Percentiles rank a stretch among this genome's conserved stretches.
Evolutionary conservation across 2,888 invertebrate genomes (phyloP).

Genomic region (Scelioninae gen. 2): DNA sequence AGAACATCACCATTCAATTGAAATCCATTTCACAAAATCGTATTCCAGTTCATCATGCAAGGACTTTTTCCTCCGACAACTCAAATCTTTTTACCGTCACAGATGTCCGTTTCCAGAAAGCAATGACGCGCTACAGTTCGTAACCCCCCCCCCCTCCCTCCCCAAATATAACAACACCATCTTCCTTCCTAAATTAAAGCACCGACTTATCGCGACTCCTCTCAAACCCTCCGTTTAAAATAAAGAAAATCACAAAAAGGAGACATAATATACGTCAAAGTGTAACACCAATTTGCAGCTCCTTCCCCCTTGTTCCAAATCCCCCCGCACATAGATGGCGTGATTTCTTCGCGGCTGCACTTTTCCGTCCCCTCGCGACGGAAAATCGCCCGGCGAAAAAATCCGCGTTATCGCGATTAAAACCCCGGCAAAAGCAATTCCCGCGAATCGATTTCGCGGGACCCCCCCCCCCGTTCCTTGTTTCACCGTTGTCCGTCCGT

Average conservation of each 20-base stretch:
- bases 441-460: slow-evolving; percentile 62
- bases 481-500: slow-evolving; percentile 57
- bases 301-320: slow-evolving; percentile 12
- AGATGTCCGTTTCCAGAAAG: too few species aligned
- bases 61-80: too few species aligned
- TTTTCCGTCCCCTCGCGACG: background rate
- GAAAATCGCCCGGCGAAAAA: slow-evolving; percentile 18
- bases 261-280: slow-evolving; percentile 23
- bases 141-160: too few species aligned
- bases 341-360: slow-evolving; percentile 15
- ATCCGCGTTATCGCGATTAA: slow-evolving; percentile 31
- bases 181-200: too few species aligned
- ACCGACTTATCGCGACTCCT: too few species aligned
- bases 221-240: slow-evolving; percentile 14
- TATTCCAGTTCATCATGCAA: too few species aligned
- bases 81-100: too few species aligned
- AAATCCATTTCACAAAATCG: too few species aligned
- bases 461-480: slow-evolving; percentile 59
- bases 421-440: slow-evolving; percentile 40
- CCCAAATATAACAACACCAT: too few species aligned
- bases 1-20: too few species aligned
- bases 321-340: background rate
- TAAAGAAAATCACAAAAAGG: slow-evolving; percentile 9
- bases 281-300: slow-evolving; percentile 24
- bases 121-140: too few species aligned